Evolutionary conservation across 2,888 invertebrate species (phyloP), one percentile per base, ranked within the genome.

Genomic region (Morinoia aosen): DNA sequence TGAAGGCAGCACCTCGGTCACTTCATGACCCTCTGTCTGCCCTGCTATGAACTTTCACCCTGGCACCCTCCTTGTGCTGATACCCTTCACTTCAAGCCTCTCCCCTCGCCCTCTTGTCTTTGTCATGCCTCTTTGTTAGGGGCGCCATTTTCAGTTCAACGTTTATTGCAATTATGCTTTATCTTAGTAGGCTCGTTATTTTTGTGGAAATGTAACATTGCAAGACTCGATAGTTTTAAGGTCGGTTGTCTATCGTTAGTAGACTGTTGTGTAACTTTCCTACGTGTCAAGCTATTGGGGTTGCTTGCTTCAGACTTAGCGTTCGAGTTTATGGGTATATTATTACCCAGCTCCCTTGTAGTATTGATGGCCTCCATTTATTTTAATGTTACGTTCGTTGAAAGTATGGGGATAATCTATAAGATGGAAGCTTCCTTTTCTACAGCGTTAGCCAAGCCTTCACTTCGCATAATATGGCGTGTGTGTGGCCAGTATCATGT

Each of bases 1-100:
- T 90, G 90, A 90, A 48, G 90, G 39, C 16, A 14, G 90, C 48
- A 48, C 48, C 90, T 90, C 90, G 90, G 40, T 90, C 90, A 90
- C 90, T 90, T 90, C 90, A 90, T 90, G 90, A 90, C 90, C 76
- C 90, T 90, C 90, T 90, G 90, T 40, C 90, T 90, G 39, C 90
- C 39, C 12, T 90, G 90, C 90, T 90, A 39, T 90, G 90, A 90
- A 90, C 90, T 90, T 90, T 90, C 90, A 90, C 90, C 90, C 90
- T 90, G 90, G 90, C 40, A 39, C 90, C 48, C 90, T 40, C 48
- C 39, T 90, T 90, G 48, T 90, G 39, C 90, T 40, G 39, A 90
- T 90, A 90, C 90, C 90, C 90, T 90, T 90, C 90, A 90, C 90
- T 58, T 76, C 39, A 56, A 64, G n/a, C 95, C 64, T 95, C 48